Evolutionary conservation across 2,797 vertebrate genomes (phyloP).

Genomic region (Coregonus ussuriensis): DNA sequence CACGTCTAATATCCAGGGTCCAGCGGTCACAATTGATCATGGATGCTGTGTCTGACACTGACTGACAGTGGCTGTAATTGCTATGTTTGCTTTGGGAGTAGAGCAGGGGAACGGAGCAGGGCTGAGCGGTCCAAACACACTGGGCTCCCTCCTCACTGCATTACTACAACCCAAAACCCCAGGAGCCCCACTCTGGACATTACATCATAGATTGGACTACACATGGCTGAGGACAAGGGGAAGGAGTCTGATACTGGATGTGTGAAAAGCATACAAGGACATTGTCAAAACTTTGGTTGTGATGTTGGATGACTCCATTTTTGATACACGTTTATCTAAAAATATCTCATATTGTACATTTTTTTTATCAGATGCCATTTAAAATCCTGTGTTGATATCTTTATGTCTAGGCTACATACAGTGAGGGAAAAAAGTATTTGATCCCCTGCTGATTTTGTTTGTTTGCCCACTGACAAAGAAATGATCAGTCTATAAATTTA

Average conservation of each 20-base stretch:
- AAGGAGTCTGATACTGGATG: background rate
- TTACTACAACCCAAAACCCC: conserved; percentile 18
- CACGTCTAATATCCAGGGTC: conserved; percentile 59
- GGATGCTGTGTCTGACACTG: conserved; percentile 58
- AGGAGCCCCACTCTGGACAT: conserved; percentile 33
- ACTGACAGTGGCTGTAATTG: conserved; percentile 68
- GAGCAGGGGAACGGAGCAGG: conserved; percentile 39
- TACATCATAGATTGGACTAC: conserved; percentile 21
- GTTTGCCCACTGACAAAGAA: too few species aligned
- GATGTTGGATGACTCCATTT: background rate
- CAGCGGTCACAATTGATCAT: conserved; percentile 65
- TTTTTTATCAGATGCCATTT: background rate
- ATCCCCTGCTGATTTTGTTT: too few species aligned
- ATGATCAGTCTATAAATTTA: too few species aligned
- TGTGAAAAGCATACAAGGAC: background rate
- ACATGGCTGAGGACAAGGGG: conserved; percentile 3
- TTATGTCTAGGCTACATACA: background rate
- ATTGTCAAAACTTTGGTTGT: background rate
- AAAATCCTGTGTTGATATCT: background rate
- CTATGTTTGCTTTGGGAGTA: conserved; percentile 60
- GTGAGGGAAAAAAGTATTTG: too few species aligned
- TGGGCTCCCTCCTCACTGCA: conserved; percentile 32
- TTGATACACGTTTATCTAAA: background rate
- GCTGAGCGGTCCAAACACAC: conserved; percentile 29
- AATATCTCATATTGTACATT: background rate